Conservation (phyloP, 2,797 vertebrate species). For the Picus viridis region DNA sequence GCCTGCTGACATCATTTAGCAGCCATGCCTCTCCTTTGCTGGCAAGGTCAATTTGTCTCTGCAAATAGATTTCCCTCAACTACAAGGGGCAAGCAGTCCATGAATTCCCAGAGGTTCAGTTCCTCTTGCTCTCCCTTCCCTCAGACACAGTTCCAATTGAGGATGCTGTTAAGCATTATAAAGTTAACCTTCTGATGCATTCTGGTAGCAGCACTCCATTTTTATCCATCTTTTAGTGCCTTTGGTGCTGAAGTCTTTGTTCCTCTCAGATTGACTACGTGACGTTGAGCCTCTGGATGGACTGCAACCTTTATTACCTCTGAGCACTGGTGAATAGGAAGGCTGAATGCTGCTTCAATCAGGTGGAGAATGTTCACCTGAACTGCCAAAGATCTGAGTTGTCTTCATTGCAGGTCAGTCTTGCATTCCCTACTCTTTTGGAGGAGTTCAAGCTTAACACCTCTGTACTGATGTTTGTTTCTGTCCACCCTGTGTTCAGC, state of each 20-base stretch:
- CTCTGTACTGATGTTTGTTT: neutral
- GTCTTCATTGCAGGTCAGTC: neutral
- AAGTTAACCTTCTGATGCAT: conserved; percentile 14
- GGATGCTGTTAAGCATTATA: conserved; percentile 26
- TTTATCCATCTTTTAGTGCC: neutral
- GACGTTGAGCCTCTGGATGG: neutral
- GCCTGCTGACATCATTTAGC: conserved; percentile 46
- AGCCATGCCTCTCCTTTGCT: conserved; percentile 41
- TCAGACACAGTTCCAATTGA: conserved; percentile 14
- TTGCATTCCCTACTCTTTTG: neutral
- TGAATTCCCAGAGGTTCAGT: conserved; percentile 5
- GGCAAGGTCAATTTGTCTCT: conserved; percentile 66
- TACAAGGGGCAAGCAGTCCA: conserved; percentile 45
- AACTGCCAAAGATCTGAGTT: neutral
- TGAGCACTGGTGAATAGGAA: neutral
- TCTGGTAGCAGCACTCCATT: neutral
- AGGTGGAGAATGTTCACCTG: neutral
- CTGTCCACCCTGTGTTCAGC: neutral
- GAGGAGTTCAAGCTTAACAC: neutral
- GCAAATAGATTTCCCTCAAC: conserved; percentile 56
- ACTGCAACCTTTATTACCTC: neutral
- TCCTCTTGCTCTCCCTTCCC: conserved; percentile 8
- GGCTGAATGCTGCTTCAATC: neutral
- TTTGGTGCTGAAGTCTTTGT: neutral
- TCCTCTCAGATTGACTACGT: neutral